phyloP scores from a whole-genome alignment of 1,140 invertebrate species.

The Hylyphantes graminicola region DNA sequence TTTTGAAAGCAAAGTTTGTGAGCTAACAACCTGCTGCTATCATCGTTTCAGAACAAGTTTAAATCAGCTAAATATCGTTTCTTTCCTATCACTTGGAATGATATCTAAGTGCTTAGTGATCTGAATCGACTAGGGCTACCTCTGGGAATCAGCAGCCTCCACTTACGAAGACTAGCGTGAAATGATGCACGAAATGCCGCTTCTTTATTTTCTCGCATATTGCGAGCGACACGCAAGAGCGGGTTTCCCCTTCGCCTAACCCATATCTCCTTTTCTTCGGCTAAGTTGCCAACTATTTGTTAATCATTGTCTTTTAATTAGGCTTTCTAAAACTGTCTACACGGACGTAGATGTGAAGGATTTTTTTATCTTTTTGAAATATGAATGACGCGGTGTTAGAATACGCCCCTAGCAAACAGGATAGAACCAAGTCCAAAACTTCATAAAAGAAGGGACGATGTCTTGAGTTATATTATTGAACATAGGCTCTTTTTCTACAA shows the following conservation, averaged over 20 bases:
- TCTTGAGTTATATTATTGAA: no score
- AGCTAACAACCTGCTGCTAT: no score
- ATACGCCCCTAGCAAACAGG: no score
- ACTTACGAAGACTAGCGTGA: neutral
- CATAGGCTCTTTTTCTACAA: no score
- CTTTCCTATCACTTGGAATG: no score
- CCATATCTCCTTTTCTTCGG: conserved; percentile 16
- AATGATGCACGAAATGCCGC: conserved; percentile 8
- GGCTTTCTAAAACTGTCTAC: conserved; percentile 1
- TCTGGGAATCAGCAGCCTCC: neutral
- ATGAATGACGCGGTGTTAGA: neutral
- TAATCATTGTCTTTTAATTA: conserved; percentile 34
- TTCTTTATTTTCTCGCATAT: conserved; percentile 13
- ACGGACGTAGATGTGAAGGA: no score
- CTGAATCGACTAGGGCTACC: conserved; percentile 16
- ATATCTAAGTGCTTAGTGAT: conserved; percentile 10
- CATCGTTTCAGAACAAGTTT: no score
- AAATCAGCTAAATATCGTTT: no score
- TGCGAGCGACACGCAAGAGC: conserved; percentile 22
- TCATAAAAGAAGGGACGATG: no score
- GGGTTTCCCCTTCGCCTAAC: conserved; percentile 10
- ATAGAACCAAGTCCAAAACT: no score
- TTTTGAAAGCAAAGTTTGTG: no score
- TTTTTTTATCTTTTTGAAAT: neutral
- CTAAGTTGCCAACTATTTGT: conserved; percentile 3